Evolutionary conservation across 1,140 invertebrate genomes (phyloP).

Genomic region (Zaprionus ornatus): DNA sequence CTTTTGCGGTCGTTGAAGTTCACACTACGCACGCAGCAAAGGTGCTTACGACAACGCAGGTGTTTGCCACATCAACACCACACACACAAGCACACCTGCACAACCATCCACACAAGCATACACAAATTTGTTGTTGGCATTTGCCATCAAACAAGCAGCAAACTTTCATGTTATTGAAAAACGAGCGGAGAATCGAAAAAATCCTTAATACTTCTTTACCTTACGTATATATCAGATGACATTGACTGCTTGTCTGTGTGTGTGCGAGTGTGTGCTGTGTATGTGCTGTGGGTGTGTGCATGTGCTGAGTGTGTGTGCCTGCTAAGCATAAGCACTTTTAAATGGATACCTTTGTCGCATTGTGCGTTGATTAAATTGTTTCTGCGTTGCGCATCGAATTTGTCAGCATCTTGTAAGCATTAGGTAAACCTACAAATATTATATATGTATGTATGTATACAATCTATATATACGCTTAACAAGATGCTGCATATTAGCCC

Average conservation of each 20-base stretch:
- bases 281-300: conserved; percentile 13
- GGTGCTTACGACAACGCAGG: conserved; percentile 48
- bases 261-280: neutral
- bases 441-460: neutral
- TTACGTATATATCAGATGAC: conserved; percentile 65
- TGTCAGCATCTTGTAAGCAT: conserved; percentile 22
- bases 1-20: conserved; percentile 91
- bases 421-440: neutral
- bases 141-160: conserved; percentile 63
- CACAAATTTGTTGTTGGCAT: conserved; percentile 60
- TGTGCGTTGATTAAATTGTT: conserved; percentile 78
- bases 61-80: conserved; percentile 46
- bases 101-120: neutral
- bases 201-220: conserved; percentile 58
- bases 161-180: conserved; percentile 81
- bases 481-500: conserved; percentile 19
- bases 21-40: conserved; percentile 30
- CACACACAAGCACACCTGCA: conserved; percentile 5
- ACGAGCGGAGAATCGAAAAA: conserved; percentile 54
- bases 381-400: conserved; percentile 30
- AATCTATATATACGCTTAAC: conserved; percentile 6
- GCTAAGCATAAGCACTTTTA: conserved; percentile 79
- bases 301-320: conserved; percentile 26
- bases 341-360: conserved; percentile 72
- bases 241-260: conserved; percentile 35